Percentiles rank a stretch among this genome's conserved stretches.
Conservation (phyloP, 30 jellyfish, hydroid and myxozoan species). For the Calvadosia cruxmelitensis region DNA sequence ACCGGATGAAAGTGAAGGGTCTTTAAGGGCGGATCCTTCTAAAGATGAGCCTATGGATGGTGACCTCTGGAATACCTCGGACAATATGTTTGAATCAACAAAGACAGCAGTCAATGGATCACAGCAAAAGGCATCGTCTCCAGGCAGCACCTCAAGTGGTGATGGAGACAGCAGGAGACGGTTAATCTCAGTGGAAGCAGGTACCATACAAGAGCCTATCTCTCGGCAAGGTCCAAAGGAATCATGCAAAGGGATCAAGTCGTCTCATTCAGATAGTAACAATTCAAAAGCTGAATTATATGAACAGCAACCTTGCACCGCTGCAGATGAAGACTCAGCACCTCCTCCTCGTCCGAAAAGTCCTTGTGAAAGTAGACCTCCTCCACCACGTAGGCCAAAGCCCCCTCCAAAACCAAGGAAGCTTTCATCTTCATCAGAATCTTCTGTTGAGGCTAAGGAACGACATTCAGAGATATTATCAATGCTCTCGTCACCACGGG, state of each 20-base stretch:
- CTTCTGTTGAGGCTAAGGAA: neutral
- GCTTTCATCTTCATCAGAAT: neutral
- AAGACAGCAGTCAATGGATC: neutral
- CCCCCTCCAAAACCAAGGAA: neutral
- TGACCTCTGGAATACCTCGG: too few relatives aligned
- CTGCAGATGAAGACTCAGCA: neutral
- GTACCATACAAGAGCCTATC: neutral
- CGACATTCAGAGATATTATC: neutral
- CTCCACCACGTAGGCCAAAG: constrained; percentile 1
- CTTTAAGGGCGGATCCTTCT: too few relatives aligned
- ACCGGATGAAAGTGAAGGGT: neutral
- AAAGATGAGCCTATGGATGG: neutral
- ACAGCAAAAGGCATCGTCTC: neutral
- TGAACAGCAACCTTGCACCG: too few relatives aligned
- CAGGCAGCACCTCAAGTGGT: neutral
- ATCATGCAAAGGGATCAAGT: too few relatives aligned
- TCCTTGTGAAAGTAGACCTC: neutral
- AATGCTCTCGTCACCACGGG: neutral
- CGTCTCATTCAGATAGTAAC: neutral
- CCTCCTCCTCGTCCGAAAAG: neutral
- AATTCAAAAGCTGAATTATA: too few relatives aligned
- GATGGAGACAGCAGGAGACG: neutral
- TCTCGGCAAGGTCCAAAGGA: neutral
- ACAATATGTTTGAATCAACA: neutral
- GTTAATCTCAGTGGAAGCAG: neutral